Evolutionary conservation across 2,888 invertebrate genomes (phyloP), one percentile per base, ranked within the genome.

Genomic region (Protophormia terraenovae): DNA sequence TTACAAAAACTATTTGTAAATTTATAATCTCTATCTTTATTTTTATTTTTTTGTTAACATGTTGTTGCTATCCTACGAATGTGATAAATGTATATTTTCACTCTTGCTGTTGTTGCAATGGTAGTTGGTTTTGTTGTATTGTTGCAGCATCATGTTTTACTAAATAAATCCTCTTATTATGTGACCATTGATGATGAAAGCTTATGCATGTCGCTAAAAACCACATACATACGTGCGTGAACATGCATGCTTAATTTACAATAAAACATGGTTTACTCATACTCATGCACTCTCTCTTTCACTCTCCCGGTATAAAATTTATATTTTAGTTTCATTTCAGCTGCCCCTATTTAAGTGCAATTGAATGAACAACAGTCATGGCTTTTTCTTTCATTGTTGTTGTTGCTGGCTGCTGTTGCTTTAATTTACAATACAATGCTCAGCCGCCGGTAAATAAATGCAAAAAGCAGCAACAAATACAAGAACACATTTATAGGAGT

Each of bases 161-260:
- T 55, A 76, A 76, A 76, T 84, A 84, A 80, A 84, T 84, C 84
- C 80, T 66, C 66, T 84, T 76, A 84, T 84, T 84, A 72, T 80
- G 22, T 38, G 71, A 75, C 71, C 76, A 84, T 76, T 35, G 84
- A 80, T 35, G 84, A 80, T 84, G 76, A 80, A 84, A 84, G 84
- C 76, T 79, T 78, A 69, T 83, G 62, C 73, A 78, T 83, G 78
- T 84, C 50, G 64, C 79, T 60, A 53, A 62, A 81, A 81, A 69
- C 75, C 75, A 19, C 75, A 62, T 69, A 19, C 75, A 62, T 69
- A 76, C 81, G 75, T 81, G 60, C 75, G 69, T 76, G 81, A 67
- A 81, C 75, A 76, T 53, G 38, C 75, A 41, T 81, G 69, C 81
- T 81, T 75, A 81, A 81, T 75, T 81, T 75, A 75, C 75, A 81